These are phyloP conservation scores for Thysanoteuthis rhombus DNA, from an alignment of 2,888 invertebrate genomes.

Conservation along the genomic window DNA sequence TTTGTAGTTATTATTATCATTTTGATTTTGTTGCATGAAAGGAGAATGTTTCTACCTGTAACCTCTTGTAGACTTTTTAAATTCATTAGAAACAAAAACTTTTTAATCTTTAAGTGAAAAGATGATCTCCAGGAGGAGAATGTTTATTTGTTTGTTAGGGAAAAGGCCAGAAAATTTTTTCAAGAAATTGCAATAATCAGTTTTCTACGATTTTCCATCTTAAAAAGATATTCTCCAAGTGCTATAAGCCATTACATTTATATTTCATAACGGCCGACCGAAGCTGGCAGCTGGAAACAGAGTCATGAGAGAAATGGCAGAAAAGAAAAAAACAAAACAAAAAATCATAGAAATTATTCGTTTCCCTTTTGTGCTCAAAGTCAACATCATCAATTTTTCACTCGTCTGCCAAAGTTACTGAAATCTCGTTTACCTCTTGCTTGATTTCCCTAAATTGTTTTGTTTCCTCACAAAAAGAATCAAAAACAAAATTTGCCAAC, in stretches of 20 bases:
- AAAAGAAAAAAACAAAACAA: not conserved
- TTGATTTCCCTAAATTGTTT: not conserved
- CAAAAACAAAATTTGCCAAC: not conserved
- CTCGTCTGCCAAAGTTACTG: not conserved
- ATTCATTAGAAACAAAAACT: not conserved
- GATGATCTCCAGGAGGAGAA: not conserved
- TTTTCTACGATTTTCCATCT: not conserved
- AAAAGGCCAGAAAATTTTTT: not conserved
- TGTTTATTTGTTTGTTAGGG: not conserved
- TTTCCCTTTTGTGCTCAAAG: not conserved
- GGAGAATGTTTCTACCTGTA: too few species aligned
- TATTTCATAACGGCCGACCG: not conserved
- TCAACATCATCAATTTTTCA: constrained; percentile 12
- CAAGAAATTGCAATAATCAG: not conserved
- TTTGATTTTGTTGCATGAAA: too few species aligned
- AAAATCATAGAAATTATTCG: not conserved
- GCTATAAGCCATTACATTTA: not conserved
- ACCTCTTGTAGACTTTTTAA: not conserved
- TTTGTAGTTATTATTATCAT: too few species aligned
- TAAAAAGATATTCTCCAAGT: constrained; percentile 12
- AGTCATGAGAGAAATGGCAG: not conserved
- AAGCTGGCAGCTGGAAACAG: not conserved
- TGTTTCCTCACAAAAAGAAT: not conserved
- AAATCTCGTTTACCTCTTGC: not conserved
- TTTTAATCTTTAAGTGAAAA: not conserved